Evolutionary conservation across 1,140 invertebrate genomes (phyloP).

Genomic region (Philopotamus ludificatus): DNA sequence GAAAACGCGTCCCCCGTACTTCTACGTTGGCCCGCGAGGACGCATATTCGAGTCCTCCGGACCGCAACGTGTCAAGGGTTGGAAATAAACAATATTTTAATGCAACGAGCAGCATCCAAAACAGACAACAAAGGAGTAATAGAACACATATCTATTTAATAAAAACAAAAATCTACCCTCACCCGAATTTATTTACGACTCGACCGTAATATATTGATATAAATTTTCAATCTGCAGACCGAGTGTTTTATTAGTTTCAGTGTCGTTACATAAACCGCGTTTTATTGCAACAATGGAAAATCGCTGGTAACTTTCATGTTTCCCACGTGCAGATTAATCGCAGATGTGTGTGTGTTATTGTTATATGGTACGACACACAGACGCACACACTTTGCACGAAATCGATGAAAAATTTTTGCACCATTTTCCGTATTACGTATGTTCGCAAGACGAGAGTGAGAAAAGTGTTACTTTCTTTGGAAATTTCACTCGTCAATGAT

Average conservation of each 20-base stretch:
- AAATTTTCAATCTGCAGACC: background rate
- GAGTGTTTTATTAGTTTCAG: background rate
- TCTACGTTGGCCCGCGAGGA: too few relatives aligned
- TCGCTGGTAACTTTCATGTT: background rate
- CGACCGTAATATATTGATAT: background rate
- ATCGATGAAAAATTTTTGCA: background rate
- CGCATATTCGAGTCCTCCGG: too few relatives aligned
- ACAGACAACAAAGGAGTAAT: too few relatives aligned
- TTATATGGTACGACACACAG: background rate
- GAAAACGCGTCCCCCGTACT: too few relatives aligned
- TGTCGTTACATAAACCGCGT: background rate
- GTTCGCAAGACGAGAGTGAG: background rate
- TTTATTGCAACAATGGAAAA: background rate
- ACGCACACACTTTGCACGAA: background rate
- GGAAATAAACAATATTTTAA: background rate
- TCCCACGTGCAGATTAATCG: background rate
- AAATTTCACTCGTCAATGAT: slow-evolving; percentile 2
- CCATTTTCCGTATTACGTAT: slow-evolving; percentile 4
- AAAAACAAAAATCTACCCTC: too few relatives aligned
- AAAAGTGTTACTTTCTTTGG: slow-evolving; percentile 1
- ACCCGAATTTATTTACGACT: too few relatives aligned
- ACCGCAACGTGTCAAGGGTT: too few relatives aligned
- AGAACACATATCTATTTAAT: too few relatives aligned
- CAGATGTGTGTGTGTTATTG: background rate
- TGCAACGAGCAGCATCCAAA: too few relatives aligned